phyloP scores from a whole-genome alignment of 2,113 vertebrate species.

The Amazona guildingii region DNA sequence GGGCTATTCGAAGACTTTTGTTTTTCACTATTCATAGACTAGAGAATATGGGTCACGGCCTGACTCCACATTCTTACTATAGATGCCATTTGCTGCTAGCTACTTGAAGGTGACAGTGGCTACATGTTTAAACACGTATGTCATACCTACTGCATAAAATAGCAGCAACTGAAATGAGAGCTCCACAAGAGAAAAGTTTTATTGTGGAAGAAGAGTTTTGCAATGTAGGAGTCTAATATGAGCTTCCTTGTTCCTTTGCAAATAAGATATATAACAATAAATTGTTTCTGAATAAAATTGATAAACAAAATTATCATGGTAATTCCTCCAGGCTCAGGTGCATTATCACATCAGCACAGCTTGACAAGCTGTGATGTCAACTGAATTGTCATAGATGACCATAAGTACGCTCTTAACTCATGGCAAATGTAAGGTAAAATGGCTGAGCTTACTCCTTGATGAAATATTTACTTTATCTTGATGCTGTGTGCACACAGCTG shows the following conservation, averaged over 20 bases:
- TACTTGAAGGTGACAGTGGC: neutral
- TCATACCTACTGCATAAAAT: neutral
- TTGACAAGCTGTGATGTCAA: neutral
- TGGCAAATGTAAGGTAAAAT: neutral
- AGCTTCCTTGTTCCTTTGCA: neutral
- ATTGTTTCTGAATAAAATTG: neutral
- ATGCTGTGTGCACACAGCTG: accelerated
- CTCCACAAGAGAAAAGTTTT: neutral
- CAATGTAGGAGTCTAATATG: neutral
- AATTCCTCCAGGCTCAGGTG: neutral
- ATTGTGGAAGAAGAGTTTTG: neutral
- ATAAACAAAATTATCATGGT: neutral
- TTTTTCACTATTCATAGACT: neutral
- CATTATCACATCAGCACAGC: neutral
- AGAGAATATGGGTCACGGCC: neutral
- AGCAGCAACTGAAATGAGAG: neutral
- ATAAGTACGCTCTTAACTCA: neutral
- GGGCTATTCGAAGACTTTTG: neutral
- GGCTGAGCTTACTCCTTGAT: neutral
- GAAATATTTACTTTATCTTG: neutral
- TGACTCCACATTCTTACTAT: neutral
- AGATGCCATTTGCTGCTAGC: neutral
- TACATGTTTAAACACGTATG: neutral
- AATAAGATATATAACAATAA: neutral
- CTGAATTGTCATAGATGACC: neutral